phyloP scores from a whole-genome alignment of 2,797 vertebrate genomes.

The Phoeniculus purpureus region DNA sequence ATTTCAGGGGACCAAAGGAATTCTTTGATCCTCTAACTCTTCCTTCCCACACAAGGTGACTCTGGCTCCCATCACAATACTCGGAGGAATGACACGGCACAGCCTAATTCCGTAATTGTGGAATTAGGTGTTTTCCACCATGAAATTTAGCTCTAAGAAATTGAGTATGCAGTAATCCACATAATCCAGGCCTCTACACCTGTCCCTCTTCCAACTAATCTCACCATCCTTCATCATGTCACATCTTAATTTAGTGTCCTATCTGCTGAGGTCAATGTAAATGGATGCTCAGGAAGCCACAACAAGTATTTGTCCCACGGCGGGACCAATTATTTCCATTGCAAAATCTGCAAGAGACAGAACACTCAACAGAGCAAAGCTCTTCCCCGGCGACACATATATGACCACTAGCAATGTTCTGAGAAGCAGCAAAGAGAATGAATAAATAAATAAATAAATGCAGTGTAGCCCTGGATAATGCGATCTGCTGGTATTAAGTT shows the following conservation, averaged over 20 bases:
- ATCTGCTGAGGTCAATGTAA: background rate
- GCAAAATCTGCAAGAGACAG: background rate
- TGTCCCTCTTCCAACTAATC: slow-evolving; percentile 63
- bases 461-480: background rate
- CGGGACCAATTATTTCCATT: background rate
- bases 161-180: slow-evolving; percentile 38
- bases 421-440: background rate
- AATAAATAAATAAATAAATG: slow-evolving; percentile 15
- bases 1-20: slow-evolving; percentile 36
- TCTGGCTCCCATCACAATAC: background rate
- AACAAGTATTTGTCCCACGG: background rate
- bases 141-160: slow-evolving; percentile 50
- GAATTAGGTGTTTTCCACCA: slow-evolving; percentile 33
- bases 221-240: slow-evolving; percentile 49
- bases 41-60: background rate
- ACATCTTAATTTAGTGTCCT: slow-evolving; percentile 56
- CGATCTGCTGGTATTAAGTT: slow-evolving; percentile 60
- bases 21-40: slow-evolving; percentile 44
- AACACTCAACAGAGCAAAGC: background rate
- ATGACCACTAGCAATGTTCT: background rate
- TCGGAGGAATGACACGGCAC: background rate
- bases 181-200: slow-evolving; percentile 65
- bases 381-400: accelerated
- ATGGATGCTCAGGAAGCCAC: background rate
- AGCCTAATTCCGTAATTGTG: background rate